Conservation (phyloP, 2,888 invertebrate genomes). For the Polyploca ridens region DNA sequence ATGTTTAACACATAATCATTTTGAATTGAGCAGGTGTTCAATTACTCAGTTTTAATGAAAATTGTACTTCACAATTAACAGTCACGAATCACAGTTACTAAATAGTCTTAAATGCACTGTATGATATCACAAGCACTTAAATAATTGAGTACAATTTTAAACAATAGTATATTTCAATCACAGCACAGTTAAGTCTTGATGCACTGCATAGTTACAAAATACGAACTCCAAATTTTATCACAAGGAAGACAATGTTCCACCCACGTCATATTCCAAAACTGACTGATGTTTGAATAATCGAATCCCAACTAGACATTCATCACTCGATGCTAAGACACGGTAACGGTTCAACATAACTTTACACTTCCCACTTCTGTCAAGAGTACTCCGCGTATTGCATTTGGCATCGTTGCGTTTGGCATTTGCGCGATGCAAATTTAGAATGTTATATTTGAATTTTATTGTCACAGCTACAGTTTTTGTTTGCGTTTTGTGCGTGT, state of each 20-base stretch:
- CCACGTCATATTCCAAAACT: slow-evolving; percentile 16
- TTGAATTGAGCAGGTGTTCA: neutral
- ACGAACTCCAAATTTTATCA: neutral
- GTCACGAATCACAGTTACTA: neutral
- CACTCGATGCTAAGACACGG: neutral
- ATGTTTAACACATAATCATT: too few relatives aligned
- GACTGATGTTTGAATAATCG: neutral
- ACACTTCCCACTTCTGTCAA: slow-evolving; percentile 14
- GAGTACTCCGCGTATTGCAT: slow-evolving; percentile 16
- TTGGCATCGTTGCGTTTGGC: slow-evolving; percentile 41
- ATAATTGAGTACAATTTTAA: neutral
- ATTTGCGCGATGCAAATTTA: slow-evolving; percentile 62
- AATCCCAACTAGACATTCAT: neutral
- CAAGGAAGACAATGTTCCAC: neutral
- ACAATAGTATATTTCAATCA: neutral
- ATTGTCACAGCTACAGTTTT: slow-evolving; percentile 27
- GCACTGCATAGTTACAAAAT: neutral
- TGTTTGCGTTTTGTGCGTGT: neutral
- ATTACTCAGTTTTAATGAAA: neutral
- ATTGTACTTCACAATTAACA: neutral
- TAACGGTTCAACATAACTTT: neutral
- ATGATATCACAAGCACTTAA: neutral
- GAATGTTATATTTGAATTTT: slow-evolving; percentile 54
- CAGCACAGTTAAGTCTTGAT: neutral
- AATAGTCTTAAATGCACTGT: neutral